Conservation (phyloP, 2,113 vertebrate genomes). For the Cyphomyrus plagiostoma region DNA sequence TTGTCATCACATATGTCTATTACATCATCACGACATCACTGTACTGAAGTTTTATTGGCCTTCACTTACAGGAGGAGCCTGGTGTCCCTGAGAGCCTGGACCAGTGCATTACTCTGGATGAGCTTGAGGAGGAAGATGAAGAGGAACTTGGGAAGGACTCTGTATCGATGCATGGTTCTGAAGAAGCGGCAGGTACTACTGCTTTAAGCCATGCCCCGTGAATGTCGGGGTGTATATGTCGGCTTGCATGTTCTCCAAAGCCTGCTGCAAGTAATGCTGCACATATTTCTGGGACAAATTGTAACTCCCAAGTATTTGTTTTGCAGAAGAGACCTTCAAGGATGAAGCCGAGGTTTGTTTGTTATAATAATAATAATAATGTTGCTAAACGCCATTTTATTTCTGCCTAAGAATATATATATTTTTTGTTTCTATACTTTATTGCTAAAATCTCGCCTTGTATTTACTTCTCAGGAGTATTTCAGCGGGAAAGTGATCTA, state of each 20-base stretch:
- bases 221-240: background rate
- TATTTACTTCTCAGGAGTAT: constrained; percentile 1
- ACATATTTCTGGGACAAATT: background rate
- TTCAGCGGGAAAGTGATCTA: constrained; percentile 36
- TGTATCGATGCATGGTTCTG: background rate
- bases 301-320: background rate
- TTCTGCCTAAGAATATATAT: background rate
- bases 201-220: background rate
- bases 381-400: background rate
- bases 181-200: background rate
- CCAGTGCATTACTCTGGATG: constrained; percentile 52
- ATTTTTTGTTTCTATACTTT: background rate
- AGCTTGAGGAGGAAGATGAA: constrained; percentile 41
- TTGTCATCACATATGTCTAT: background rate
- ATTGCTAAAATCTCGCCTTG: background rate
- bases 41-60: background rate
- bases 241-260: background rate
- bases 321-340: background rate
- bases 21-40: background rate
- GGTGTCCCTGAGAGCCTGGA: constrained; percentile 45
- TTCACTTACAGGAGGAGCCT: constrained; percentile 30
- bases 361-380: background rate
- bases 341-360: constrained; percentile 5
- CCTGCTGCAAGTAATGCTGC: background rate
- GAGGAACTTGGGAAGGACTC: constrained; percentile 26